Evolutionary conservation across 1,140 invertebrate genomes (phyloP), one percentile per base, ranked within the genome.

Genomic region (Plectrocnemia conspersa): DNA sequence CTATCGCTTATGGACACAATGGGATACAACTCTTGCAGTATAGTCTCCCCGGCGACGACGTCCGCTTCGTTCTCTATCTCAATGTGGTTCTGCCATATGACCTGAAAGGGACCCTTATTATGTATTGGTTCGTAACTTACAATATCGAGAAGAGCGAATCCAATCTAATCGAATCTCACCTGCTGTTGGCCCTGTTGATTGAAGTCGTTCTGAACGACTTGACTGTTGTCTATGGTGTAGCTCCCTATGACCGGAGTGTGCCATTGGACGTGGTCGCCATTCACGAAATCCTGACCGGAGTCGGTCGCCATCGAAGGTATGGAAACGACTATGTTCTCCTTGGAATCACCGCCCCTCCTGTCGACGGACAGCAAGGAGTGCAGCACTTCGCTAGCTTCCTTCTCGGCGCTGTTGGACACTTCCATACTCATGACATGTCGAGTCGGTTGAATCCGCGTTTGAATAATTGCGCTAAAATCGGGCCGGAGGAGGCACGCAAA

Each of bases 361-460:
- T 82, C 80, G 42, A 82, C 79, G 7, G 80, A 80, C 47, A 83
- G 66, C 48, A 83, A 66, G 5, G 80, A 80, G 60, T 81, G 80
- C 35, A 83, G 68, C 19, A 82, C 80, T 68, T 82, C 80, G 64
- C 80, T 82, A 2, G 80, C 81, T 68, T 82, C 81, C 62, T 81
- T 82, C 66, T 82, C 81, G 21, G 79, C 79, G 18, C 71, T 67
- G 62, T 75, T 76, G 42, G 72, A 71, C 50, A 73, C 71, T 63
- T 74, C 73, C 72, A 75, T 71, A 64, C 75, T 63, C 66, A 75
- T 53, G 73, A 76, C 74, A 76, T 74, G 50, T 58, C 58, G 63
- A 60, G 63, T 42, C 15, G n/a, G 6, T 29, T 4, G 2, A 45
- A 22, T 11, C 3, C 3, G 33, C 44, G 22, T 60, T 59, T 53